Base-by-base conservation (phyloP, 2,797 vertebrate genomes). In the Microctenopoma steveboyesi region DNA sequence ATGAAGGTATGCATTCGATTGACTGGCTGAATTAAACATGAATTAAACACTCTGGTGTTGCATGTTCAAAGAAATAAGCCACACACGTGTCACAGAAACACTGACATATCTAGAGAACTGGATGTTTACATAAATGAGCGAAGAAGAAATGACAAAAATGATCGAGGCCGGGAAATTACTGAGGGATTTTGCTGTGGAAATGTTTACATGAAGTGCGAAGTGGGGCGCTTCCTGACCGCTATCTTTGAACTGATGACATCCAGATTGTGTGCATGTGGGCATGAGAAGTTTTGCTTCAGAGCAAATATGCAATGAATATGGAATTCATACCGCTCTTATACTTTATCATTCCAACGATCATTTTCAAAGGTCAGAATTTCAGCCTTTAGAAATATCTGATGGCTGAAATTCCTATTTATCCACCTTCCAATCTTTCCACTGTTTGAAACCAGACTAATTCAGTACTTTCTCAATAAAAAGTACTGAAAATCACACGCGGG, bases 131-230 rank as follows among this genome's bases (percentile, higher is more conserved):
- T 37, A 5, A 47, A 72, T 5, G 18, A 30, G 28, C 3, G 5
- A 30, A 30, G 28, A 30, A 30, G 28, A 30, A 30, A 37, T 4
- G 0, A 6, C 33, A 12, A 64, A 76, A 43, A 45, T 6, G 55
- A 68, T 9, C 1, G 22, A 64, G 14, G 42, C 30, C 52, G 80
- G 79, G 87, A 89, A 84, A 83, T 77, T 52, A 62, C 57, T 43
- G 22, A 66, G 85, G 82, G 86, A 77, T 86, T 81, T 64, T 52
- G 47, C 58, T 30, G 25, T 49, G 30, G 50, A 75, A 79, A 65
- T 83, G 64, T 90, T 88, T 88, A 83, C 14, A 14, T 4, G 6
- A 16, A 12, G 67, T 4, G 60, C 37, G 47, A 51, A 81, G 49
- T 64, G 58, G 51, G 69, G n/a, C 15, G 35, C 50, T 83, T 87